Percentiles rank a stretch among this genome's conserved stretches.
Conservation (phyloP, 1,140 invertebrate species). For the Pseudachorutes palmiensis region DNA sequence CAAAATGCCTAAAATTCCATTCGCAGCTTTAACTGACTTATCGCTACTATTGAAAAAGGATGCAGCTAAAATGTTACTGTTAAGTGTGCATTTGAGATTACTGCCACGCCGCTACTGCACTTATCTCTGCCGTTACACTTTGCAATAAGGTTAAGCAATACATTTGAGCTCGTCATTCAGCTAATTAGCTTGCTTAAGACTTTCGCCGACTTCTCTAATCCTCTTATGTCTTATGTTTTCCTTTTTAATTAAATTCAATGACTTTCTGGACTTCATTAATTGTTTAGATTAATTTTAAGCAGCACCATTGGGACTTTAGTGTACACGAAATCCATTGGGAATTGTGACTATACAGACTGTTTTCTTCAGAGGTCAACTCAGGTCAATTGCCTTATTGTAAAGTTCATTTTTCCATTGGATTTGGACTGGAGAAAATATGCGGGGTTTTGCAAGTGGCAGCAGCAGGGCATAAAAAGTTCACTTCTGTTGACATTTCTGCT, state of each 20-base stretch:
- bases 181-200: too few species aligned
- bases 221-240: too few species aligned
- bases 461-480: too few species aligned
- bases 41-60: neutral
- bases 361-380: neutral
- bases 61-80: neutral
- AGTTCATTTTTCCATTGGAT: neutral
- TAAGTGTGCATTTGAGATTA: too few species aligned
- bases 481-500: too few species aligned
- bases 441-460: too few species aligned
- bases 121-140: too few species aligned
- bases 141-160: too few species aligned
- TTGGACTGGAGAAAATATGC: too few species aligned
- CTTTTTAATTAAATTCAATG: neutral
- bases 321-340: neutral
- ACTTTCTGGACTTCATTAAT: neutral
- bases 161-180: too few species aligned
- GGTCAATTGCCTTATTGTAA: neutral
- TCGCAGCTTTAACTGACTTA: neutral
- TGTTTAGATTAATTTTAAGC: neutral
- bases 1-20: neutral
- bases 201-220: too few species aligned
- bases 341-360: neutral
- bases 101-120: too few species aligned
- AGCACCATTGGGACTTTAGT: neutral